Base-by-base conservation (phyloP, 2,113 vertebrate genomes). In the Smithornis capensis region DNA sequence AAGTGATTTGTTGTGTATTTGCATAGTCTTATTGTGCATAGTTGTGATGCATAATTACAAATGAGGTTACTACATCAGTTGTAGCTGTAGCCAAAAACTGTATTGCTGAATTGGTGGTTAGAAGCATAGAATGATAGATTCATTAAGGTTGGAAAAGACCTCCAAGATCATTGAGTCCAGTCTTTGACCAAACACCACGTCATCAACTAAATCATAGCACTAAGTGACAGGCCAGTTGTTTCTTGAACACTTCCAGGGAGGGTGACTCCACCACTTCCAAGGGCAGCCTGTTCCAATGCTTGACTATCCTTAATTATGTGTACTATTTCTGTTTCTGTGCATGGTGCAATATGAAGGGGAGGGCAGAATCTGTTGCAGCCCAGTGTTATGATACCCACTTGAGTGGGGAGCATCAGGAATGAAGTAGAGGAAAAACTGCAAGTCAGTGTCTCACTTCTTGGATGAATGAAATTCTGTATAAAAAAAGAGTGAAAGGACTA, bases 231-330 rank as follows among this genome's bases (percentile, higher is more conserved):
- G 11, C 44, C 19, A 29, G 24, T 38, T 2, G 0, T 29, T 38
- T n/a, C 60, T 38, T 38, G 53, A 59, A 7, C 10, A 4, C 52
- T 24, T 45, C 2, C 18, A 17, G n/a, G 53, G 24, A 8, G 2
- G 2, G 7, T 29, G 45, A 22, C 53, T 53, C n/a, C 0, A 0
- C 12, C 15, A 2, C 24, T 38, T 25, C 45, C 27, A 19, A n/a
- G 69, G 24, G 62, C 45, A 60, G 14, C 62, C 53, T 12, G 0
- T 28, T n/a, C 37, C 23, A 53, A 1, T 52, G 37, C 45, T 18
- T 52, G 45, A 14, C 13, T 45, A 0, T 16, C 50, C 45, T 67
- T 59, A 10, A 21, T 52, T 52, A 28, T 7, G 11, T 29, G 28
- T 76, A 23, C 23, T 64, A 1, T 31, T 85, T 67, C 47, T 68